Conservation (phyloP, 2,113 vertebrate species). For the Chaetodon trifascialis region DNA sequence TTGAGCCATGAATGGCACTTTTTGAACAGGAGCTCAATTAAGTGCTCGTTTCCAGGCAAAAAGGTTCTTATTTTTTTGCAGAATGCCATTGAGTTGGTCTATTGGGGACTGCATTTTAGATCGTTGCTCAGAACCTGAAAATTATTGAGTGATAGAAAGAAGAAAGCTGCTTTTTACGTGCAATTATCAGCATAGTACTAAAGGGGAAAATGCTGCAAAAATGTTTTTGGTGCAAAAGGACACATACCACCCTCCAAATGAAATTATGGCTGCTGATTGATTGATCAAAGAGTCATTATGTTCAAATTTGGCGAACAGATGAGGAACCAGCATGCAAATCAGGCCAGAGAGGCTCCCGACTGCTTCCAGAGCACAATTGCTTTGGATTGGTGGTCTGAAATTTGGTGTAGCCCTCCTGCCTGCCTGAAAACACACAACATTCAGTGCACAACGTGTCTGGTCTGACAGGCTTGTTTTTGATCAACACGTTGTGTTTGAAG, state of each 20-base stretch:
- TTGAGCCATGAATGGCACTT: constrained; percentile 22
- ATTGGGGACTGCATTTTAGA: constrained; percentile 31
- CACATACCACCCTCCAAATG: constrained; percentile 25
- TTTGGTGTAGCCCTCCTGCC: constrained; percentile 2
- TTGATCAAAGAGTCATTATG: constrained; percentile 52
- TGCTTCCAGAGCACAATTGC: constrained; percentile 33
- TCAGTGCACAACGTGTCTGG: neutral
- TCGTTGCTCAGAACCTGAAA: constrained; percentile 27
- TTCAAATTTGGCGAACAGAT: constrained; percentile 44
- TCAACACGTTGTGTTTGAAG: neutral
- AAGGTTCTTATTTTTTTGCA: constrained; percentile 35
- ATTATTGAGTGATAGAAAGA: neutral
- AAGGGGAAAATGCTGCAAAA: constrained; percentile 22
- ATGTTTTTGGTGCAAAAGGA: constrained; percentile 1
- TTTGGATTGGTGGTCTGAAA: constrained; percentile 32
- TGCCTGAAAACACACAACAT: constrained; percentile 31
- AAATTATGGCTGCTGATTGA: constrained; percentile 54
- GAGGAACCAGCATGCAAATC: constrained; percentile 59
- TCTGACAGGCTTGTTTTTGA: constrained; percentile 14
- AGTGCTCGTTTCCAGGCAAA: constrained; percentile 36
- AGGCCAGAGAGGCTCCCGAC: constrained; percentile 39
- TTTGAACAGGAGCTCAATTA: constrained; percentile 43
- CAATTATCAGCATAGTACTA: constrained; percentile 1
- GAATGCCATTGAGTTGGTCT: constrained; percentile 31
- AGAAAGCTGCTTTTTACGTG: constrained; percentile 4